Base-by-base conservation (phyloP, 2,113 vertebrate genomes). In the Dolichotis patagonum region DNA sequence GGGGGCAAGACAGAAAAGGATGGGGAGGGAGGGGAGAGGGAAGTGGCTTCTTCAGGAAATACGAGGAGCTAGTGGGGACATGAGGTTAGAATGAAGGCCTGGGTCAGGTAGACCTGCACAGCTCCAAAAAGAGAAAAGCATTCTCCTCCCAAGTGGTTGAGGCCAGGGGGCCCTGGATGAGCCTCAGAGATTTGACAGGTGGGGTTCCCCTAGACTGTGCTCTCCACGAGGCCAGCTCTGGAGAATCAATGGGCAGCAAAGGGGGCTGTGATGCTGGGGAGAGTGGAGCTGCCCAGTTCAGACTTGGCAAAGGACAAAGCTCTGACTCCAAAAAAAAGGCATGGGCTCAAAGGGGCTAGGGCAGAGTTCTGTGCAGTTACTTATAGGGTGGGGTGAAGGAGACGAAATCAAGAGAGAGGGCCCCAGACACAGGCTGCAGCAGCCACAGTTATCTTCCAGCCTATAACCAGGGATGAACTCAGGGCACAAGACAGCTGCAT, bases 251-350 rank as follows among this genome's bases (percentile, higher is more conserved):
- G 35, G 80, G 28, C 77, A 96, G 95, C 92, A 97, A 95, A 85
- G 92, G 90, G 80, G 77, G 87, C 96, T 93, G 6, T 84, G 69
- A 89, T 88, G 85, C 91, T 63, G 71, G 73, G 35, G 41, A 92
- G 38, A n/a, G 38, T 65, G 10, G 77, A 62, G 56, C 19, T 13
- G 49, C 78, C 30, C 11, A 28, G 84, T 77, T 75, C 41, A 83
- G 71, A 91, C 80, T 84, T 32, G 35, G 43, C 22, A 63, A 75
- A 10, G 20, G 77, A 71, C 26, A 89, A 69, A 38, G 46, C n/a
- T 62, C 91, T 63, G 65, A 62, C 83, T 80, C 43, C 0, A 62
- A 58, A 20, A 67, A 49, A 95, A 90, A 95, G 94, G 77, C 85
- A 86, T 8, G 54, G 81, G 38, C 88, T 81, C 65, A 89, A 75